phyloP scores from a whole-genome alignment of 2,113 vertebrate genomes.

The Formicarius rufipectus region DNA sequence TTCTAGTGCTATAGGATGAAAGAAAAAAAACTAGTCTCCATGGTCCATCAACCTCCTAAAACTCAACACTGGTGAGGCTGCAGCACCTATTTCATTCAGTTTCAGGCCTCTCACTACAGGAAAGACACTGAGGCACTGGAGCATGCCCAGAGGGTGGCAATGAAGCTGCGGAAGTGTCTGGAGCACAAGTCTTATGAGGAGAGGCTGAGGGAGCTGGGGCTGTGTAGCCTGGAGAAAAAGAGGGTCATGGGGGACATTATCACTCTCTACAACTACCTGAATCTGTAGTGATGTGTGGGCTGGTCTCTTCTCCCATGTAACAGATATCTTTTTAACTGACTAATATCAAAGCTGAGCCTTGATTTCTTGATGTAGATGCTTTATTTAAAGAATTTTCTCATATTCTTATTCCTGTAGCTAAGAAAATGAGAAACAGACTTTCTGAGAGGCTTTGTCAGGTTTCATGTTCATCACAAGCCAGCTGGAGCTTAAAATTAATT shows the following conservation, averaged over 20 bases:
- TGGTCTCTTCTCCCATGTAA: neutral
- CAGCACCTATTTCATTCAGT: neutral
- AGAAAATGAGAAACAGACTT: constrained; percentile 1
- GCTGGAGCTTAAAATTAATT: constrained; percentile 73
- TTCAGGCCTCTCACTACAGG: neutral
- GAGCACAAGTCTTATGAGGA: neutral
- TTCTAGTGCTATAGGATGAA: neutral
- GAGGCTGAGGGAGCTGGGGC: neutral
- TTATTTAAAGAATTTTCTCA: neutral
- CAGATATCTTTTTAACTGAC: neutral
- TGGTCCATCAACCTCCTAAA: neutral
- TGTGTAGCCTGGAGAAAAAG: neutral
- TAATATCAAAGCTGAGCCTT: neutral
- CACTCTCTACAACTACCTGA: neutral
- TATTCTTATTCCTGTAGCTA: neutral
- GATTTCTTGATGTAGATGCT: neutral
- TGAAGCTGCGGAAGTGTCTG: neutral
- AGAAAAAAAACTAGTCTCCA: neutral
- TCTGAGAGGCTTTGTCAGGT: constrained; percentile 46
- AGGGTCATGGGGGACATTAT: neutral
- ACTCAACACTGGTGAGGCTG: neutral
- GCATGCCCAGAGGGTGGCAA: accelerated
- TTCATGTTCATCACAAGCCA: constrained; percentile 60
- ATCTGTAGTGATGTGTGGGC: neutral
- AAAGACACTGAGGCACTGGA: neutral